These are phyloP conservation scores for Noctuana brunneofusca DNA, from an alignment of 2,888 invertebrate species.

Conservation along the genomic window DNA sequence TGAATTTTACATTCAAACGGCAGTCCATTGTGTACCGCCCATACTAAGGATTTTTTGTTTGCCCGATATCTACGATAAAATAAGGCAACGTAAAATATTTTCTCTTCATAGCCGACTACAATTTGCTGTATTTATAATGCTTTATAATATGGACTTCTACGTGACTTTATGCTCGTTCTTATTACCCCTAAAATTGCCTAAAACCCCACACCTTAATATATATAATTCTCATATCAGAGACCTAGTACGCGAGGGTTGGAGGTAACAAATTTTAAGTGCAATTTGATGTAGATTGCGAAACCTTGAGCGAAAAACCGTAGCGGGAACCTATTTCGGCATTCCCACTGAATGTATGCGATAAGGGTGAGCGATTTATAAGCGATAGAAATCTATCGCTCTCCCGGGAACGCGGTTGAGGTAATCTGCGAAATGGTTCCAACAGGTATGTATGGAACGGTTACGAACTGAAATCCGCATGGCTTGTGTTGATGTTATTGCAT, in stretches of 20 bases:
- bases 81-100: not conserved
- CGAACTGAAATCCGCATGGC: not conserved
- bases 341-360: conserved; percentile 50
- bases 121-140: too few species aligned
- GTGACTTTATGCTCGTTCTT: not conserved
- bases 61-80: not conserved
- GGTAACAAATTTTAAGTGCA: conserved; percentile 35
- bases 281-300: conserved; percentile 33
- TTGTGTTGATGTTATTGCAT: not conserved
- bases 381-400: conserved; percentile 56
- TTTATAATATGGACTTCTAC: too few species aligned
- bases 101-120: not conserved
- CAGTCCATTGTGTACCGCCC: conserved; percentile 51
- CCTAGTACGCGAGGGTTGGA: conserved; percentile 21
- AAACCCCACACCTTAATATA: not conserved
- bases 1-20: conserved; percentile 66
- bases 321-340: conserved; percentile 49
- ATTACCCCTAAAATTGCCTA: not conserved
- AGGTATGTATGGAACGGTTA: conserved; percentile 8
- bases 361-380: conserved; percentile 58
- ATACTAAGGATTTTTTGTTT: not conserved
- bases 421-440: conserved; percentile 46
- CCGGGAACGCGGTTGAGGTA: conserved; percentile 45
- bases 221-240: conserved; percentile 13
- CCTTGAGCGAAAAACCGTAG: conserved; percentile 40